Evolutionary conservation across 2,797 vertebrate genomes (phyloP), one percentile per base, ranked within the genome.

Genomic region (Loriculus beryllinus): DNA sequence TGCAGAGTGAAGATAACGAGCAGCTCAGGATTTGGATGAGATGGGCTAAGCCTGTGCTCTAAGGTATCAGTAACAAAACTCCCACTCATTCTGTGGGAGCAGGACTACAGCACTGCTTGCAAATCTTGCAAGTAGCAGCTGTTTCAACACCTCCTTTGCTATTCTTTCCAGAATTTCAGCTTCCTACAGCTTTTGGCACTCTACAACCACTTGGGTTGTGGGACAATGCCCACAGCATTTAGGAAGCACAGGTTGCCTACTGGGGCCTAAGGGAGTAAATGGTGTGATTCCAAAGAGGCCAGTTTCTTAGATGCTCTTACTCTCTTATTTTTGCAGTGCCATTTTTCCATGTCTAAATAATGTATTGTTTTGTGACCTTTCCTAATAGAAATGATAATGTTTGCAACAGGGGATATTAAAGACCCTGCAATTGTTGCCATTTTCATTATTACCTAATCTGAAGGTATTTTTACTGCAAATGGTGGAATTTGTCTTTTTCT

Each of bases 111-210:
- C 33, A 26, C 14, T 35, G 83, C 79, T 85, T 74, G 48, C 60
- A 81, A 39, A 88, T 43, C 72, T 68, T 69, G 45, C 62, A 87
- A 75, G 82, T 3, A 42, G 91, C 94, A 96, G 92, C 93, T 96
- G 96, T 94, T 95, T 72, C 28, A 85, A 93, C 91, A 89, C 79
- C 86, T 87, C 92, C 69, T 64, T 65, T 57, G 76, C 65, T 82
- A 72, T 81, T 60, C 69, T 81, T 75, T 92, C 79, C 91, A 92
- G 59, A 83, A 96, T 71, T 91, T 40, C 72, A 88, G 33, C 87
- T 95, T 93, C 88, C 90, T 95, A 70, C 93, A 88, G 69, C 37
- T 93, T 94, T 75, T 92, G 88, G 65, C 79, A 72, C 47, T 43
- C 71, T 29, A 1, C 52, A 54, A 0, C 42, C 68, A 8, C 91